These are phyloP conservation scores for Xylota sylvarum DNA, from an alignment of 2,888 invertebrate genomes.

Conservation along the genomic window DNA sequence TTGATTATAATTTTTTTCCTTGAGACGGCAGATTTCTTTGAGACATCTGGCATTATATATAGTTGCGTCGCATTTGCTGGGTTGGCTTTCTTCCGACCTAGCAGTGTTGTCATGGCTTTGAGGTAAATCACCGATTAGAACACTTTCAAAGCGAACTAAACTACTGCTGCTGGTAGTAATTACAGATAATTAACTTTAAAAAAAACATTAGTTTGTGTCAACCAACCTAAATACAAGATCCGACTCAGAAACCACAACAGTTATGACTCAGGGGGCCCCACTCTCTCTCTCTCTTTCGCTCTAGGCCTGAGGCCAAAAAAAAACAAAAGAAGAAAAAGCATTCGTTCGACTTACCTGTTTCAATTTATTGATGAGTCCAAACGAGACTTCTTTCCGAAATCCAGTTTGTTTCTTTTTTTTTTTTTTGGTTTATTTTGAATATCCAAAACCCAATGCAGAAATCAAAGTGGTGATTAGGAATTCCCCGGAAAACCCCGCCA, in stretches of 20 bases:
- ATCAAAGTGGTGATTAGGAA: slow-evolving; percentile 2
- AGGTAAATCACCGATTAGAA: slow-evolving; percentile 5
- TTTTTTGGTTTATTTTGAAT: slow-evolving; percentile 14
- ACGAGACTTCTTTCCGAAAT: slow-evolving; percentile 23
- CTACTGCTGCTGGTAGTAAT: slow-evolving; percentile 15
- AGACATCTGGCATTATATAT: not conserved
- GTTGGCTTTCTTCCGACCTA: too few species aligned
- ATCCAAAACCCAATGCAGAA: slow-evolving; percentile 42
- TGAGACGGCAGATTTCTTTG: not conserved
- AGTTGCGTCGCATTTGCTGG: too few species aligned
- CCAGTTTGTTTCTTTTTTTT: not conserved
- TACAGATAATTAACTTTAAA: slow-evolving; percentile 2
- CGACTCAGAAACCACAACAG: slow-evolving; percentile 11
- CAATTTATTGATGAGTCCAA: slow-evolving; percentile 25
- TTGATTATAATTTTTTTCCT: not conserved
- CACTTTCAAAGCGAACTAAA: not conserved
- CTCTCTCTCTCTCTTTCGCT: not conserved
- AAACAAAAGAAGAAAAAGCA: not conserved
- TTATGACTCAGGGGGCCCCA: slow-evolving; percentile 8
- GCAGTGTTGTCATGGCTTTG: too few species aligned
- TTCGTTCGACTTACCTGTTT: slow-evolving; percentile 42
- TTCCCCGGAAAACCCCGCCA: slow-evolving; percentile 13
- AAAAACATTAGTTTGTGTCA: not conserved
- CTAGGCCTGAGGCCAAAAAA: not conserved
- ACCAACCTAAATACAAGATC: slow-evolving; percentile 20